Conservation (phyloP, 2,888 invertebrate species). For the Drosophila vallismaia region DNA sequence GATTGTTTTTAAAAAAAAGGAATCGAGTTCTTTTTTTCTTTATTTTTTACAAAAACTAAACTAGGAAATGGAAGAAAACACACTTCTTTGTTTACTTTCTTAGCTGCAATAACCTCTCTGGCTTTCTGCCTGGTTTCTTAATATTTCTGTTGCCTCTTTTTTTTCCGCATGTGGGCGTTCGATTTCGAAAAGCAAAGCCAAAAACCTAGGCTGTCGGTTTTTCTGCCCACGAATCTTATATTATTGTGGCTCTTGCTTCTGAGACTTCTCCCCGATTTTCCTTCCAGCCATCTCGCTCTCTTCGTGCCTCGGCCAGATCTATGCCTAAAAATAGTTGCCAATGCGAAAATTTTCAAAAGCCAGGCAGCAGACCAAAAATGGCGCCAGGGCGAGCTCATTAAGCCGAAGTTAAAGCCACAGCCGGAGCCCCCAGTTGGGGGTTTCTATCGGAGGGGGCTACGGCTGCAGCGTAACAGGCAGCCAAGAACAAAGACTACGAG, state of each 20-base stretch:
- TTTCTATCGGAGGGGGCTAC: slow-evolving; percentile 2
- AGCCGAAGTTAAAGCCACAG: slow-evolving; percentile 37
- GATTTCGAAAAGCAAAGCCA: slow-evolving; percentile 35
- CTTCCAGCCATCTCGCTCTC: slow-evolving; percentile 20
- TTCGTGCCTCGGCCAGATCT: slow-evolving; percentile 50
- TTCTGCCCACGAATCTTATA: slow-evolving; percentile 37
- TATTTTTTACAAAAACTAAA: background rate
- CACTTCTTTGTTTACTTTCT: background rate
- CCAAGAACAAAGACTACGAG: slow-evolving; percentile 25
- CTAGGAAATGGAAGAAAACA: background rate
- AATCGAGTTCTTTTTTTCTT: slow-evolving; percentile 1
- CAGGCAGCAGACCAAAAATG: slow-evolving; percentile 66
- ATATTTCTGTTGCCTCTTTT: slow-evolving; percentile 28
- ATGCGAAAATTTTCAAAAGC: slow-evolving; percentile 47
- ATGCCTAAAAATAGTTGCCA: slow-evolving; percentile 75
- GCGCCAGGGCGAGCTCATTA: slow-evolving; percentile 79
- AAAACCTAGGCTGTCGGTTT: slow-evolving; percentile 29
- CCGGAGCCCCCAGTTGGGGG: slow-evolving; percentile 17
- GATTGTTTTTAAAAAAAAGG: slow-evolving; percentile 22
- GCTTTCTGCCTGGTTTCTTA: slow-evolving; percentile 10
- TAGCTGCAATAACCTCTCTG: slow-evolving; percentile 14
- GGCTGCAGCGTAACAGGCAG: slow-evolving; percentile 19
- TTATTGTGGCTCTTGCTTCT: slow-evolving; percentile 13
- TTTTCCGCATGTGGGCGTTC: slow-evolving; percentile 43
- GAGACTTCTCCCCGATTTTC: slow-evolving; percentile 34